phyloP scores from a whole-genome alignment of 2,888 invertebrate genomes.

The Sipha maydis region DNA sequence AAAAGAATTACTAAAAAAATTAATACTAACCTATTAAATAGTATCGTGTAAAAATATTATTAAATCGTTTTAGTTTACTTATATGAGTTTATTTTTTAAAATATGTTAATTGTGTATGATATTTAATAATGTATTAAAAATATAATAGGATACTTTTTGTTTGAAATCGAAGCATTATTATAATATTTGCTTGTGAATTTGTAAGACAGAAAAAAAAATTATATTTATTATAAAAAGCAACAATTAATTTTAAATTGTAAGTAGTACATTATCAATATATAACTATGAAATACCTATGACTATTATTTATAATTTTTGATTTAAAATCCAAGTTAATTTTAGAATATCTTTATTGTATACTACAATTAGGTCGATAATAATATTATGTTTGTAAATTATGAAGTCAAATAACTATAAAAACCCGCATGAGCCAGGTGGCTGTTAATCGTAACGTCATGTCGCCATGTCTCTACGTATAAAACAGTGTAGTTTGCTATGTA shows the following conservation, averaged over 20 bases:
- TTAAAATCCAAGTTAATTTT: background rate
- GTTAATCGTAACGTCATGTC: constrained; percentile 15
- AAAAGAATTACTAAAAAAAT: no score
- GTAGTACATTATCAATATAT: background rate
- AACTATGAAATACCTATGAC: background rate
- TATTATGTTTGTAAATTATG: constrained; percentile 3
- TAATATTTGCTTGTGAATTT: background rate
- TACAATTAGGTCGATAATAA: constrained; percentile 37
- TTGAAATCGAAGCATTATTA: background rate
- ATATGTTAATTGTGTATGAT: background rate
- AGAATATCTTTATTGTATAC: background rate
- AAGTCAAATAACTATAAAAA: constrained; percentile 34
- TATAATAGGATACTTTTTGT: no score
- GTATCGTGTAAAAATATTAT: background rate
- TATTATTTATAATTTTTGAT: background rate
- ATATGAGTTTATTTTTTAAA: background rate
- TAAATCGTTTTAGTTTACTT: background rate
- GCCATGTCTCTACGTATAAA: background rate
- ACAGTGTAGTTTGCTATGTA: background rate
- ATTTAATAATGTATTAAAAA: background rate
- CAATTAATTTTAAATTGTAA: background rate
- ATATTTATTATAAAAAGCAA: background rate
- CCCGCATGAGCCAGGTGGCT: constrained; percentile 58
- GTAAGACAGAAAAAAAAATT: no score
- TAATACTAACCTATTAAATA: background rate